Percentiles rank a stretch among this genome's conserved stretches.
These are phyloP conservation scores for Reinhardtius hippoglossoides DNA, from an alignment of 2,113 vertebrate species.

Conservation along the genomic window DNA sequence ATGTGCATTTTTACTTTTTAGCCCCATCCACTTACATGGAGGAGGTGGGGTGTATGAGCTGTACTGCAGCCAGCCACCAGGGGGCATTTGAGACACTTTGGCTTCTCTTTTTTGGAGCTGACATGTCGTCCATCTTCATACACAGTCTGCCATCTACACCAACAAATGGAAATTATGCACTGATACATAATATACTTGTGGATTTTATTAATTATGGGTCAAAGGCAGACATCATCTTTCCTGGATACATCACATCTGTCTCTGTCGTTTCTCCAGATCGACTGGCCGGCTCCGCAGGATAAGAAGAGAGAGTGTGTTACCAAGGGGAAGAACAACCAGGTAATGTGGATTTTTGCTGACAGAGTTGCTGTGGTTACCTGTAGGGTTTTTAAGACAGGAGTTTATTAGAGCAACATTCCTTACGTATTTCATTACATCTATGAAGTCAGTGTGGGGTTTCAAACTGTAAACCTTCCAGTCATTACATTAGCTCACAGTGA, in stretches of 20 bases:
- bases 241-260: slow-evolving; percentile 8
- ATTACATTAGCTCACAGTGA: slow-evolving; percentile 62
- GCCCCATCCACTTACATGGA: no score
- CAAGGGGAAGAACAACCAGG: slow-evolving; percentile 87
- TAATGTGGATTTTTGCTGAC: slow-evolving; percentile 47
- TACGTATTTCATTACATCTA: slow-evolving; percentile 38
- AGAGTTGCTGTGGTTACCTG: not conserved
- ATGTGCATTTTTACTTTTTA: no score
- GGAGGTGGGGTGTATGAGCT: not conserved
- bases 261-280: slow-evolving; percentile 74
- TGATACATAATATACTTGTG: not conserved
- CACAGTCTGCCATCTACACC: not conserved
- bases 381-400: slow-evolving; percentile 8
- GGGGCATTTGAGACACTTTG: not conserved
- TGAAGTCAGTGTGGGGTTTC: slow-evolving; percentile 41
- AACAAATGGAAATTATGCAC: not conserved
- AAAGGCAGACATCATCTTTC: slow-evolving; percentile 1
- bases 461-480: slow-evolving; percentile 68
- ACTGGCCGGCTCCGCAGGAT: slow-evolving; percentile 82
- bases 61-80: not conserved
- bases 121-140: not conserved
- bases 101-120: not conserved
- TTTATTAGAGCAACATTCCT: slow-evolving; percentile 28
- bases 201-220: not conserved
- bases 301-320: slow-evolving; percentile 83